Evolutionary conservation across 2,888 invertebrate genomes (phyloP).

Genomic region (Lithophane semibrunnea): DNA sequence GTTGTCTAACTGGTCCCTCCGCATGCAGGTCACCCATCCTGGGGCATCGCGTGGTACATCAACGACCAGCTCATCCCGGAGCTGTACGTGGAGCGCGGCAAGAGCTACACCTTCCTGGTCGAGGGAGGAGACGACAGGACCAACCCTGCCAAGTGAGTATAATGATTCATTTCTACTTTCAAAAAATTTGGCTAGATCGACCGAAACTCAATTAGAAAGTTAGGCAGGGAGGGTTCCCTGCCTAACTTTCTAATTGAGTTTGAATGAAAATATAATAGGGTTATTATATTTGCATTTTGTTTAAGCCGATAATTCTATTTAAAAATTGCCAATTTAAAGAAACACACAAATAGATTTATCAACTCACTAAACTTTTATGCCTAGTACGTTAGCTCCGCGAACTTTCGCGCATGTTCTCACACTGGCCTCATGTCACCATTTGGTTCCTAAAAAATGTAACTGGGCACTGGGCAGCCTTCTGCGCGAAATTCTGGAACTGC

Average conservation of each 20-base stretch:
- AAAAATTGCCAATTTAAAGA: not conserved
- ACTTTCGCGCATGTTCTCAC: too few relatives aligned
- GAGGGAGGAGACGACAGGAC: conserved; percentile 96
- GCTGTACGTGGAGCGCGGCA: conserved; percentile 95
- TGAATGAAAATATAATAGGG: too few relatives aligned
- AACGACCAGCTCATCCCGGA: conserved; percentile 97
- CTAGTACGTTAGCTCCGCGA: not conserved
- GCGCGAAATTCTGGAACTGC: too few relatives aligned
- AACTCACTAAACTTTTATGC: not conserved
- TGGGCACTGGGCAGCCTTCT: too few relatives aligned
- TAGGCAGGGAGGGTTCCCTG: too few relatives aligned
- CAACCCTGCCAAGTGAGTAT: conserved; percentile 93
- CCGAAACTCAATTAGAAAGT: not conserved
- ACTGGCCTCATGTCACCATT: too few relatives aligned
- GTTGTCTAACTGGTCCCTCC: not conserved
- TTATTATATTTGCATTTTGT: too few relatives aligned
- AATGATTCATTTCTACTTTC: not conserved
- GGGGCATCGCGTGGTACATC: conserved; percentile 98
- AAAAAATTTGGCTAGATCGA: not conserved
- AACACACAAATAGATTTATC: not conserved
- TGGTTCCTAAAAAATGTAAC: too few relatives aligned
- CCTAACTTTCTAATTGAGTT: too few relatives aligned
- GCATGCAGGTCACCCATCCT: conserved; percentile 92
- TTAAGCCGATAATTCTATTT: not conserved
- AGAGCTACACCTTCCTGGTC: conserved; percentile 95